Conservation (phyloP, 2,113 vertebrate species). For the Dipodomys ordii region DNA sequence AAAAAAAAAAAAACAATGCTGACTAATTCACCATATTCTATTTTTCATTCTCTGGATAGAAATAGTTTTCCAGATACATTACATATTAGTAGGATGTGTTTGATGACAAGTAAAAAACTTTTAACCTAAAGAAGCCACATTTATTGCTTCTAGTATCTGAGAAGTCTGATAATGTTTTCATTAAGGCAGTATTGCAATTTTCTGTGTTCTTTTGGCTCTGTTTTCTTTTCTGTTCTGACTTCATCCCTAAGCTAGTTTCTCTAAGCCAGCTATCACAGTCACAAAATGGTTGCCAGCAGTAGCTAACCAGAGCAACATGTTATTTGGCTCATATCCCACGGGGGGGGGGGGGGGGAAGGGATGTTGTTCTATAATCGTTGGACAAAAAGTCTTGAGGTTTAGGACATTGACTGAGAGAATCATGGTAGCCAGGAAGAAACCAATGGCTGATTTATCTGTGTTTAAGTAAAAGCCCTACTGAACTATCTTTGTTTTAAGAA, state of each 20-base stretch:
- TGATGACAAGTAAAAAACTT: background rate
- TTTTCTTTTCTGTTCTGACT: background rate
- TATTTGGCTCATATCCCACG: background rate
- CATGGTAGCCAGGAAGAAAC: background rate
- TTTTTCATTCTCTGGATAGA: background rate
- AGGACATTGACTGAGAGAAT: background rate
- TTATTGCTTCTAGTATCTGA: background rate
- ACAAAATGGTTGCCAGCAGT: background rate
- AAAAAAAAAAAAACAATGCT: slow-evolving; percentile 23
- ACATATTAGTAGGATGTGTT: background rate
- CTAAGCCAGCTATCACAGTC: background rate
- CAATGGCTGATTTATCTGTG: background rate
- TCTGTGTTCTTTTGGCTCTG: background rate
- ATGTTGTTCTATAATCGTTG: background rate
- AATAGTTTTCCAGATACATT: background rate
- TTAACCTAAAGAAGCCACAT: background rate
- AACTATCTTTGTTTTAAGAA: background rate
- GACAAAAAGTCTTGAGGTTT: background rate
- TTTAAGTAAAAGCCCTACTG: background rate
- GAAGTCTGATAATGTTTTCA: slow-evolving; percentile 3
- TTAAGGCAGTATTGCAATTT: background rate
- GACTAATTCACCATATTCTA: background rate
- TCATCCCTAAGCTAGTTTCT: background rate
- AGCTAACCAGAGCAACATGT: background rate
- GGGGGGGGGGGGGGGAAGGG: background rate